A percentile compares a stretch with the other conserved stretches of the same genome.
Conservation (phyloP, 1,140 invertebrate species). For the Drosophila pectinifera region DNA sequence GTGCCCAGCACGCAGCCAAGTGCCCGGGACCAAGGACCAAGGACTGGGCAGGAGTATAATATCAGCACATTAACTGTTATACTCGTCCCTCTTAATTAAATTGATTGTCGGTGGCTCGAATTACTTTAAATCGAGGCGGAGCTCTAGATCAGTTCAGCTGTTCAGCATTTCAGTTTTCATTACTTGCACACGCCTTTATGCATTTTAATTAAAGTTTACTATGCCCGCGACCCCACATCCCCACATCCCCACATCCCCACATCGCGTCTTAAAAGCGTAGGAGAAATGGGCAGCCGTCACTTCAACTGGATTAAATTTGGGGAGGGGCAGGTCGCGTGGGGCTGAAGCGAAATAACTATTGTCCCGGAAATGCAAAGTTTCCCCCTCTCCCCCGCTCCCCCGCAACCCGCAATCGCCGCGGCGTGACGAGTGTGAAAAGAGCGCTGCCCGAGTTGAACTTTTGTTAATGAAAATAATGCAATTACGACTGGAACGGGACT, state of each 20-base stretch:
- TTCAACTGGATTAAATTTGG: conserved; percentile 18
- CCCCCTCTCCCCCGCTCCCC: conserved; percentile 20
- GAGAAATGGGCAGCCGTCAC: conserved; percentile 12
- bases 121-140: conserved; percentile 48
- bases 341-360: no score
- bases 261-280: conserved; percentile 14
- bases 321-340: no score
- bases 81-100: conserved; percentile 67
- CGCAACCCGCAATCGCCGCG: conserved; percentile 9
- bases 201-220: conserved; percentile 81
- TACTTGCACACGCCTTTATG: conserved; percentile 52
- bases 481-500: conserved; percentile 49
- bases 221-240: conserved; percentile 26
- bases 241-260: conserved; percentile 25
- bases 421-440: conserved; percentile 57
- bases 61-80: conserved; percentile 55
- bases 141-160: conserved; percentile 12
- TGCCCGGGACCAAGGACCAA: conserved; percentile 20
- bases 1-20: conserved; percentile 14
- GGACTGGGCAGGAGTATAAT: conserved; percentile 18
- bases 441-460: conserved; percentile 65
- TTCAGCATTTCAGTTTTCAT: conserved; percentile 46
- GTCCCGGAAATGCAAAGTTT: conserved; percentile 66
- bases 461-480: conserved; percentile 83
- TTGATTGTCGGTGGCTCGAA: conserved; percentile 67